Percentiles rank a stretch among this genome's conserved stretches.
Evolutionary conservation across 2,113 vertebrate species (phyloP).

Genomic region (Alethe castanea): DNA sequence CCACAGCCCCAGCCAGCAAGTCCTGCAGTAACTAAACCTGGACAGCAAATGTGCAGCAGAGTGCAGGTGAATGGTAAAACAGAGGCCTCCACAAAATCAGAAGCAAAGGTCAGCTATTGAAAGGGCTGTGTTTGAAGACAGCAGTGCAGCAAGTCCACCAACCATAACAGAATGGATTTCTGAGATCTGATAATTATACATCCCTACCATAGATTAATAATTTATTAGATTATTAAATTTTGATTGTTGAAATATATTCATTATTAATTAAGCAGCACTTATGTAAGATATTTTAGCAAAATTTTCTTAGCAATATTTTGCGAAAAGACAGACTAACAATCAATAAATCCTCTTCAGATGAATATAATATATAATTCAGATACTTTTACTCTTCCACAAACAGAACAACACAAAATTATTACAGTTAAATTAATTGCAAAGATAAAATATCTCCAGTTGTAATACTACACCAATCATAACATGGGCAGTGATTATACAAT

Average conservation of each 20-base stretch:
- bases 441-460: not conserved
- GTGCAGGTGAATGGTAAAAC: not conserved
- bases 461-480: not conserved
- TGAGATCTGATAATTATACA: not conserved
- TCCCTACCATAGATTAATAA: not conserved
- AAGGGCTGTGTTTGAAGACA: not conserved
- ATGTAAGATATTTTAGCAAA: not conserved
- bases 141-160: not conserved
- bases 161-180: not conserved
- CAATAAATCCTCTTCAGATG: not conserved
- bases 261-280: conserved; percentile 44
- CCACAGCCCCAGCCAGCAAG: not conserved
- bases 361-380: not conserved
- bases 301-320: not conserved
- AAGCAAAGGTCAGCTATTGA: not conserved
- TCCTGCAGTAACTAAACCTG: not conserved
- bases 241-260: conserved; percentile 32
- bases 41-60: not conserved
- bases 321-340: not conserved
- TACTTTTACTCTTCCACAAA: not conserved
- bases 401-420: not conserved
- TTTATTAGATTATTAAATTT: conserved; percentile 48
- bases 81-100: not conserved
- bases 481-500: not conserved
- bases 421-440: not conserved